phyloP scores from a whole-genome alignment of 1,140 invertebrate species.

The Gryon sp. region DNA sequence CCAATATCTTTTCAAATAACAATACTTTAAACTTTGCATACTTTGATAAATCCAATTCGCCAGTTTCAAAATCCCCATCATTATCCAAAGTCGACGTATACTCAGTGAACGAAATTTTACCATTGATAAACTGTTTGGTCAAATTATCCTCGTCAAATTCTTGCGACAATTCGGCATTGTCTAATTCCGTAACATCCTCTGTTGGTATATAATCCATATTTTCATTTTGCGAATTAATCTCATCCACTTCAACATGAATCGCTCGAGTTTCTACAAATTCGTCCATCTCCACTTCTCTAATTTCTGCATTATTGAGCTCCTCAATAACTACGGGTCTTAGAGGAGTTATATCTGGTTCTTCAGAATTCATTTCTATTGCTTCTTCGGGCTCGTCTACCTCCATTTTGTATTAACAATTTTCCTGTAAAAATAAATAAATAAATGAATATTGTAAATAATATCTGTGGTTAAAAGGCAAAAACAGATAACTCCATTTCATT shows the following conservation, averaged over 20 bases:
- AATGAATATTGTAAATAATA: too few relatives aligned
- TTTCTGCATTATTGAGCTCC: slow-evolving; percentile 70
- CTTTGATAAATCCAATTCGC: slow-evolving; percentile 66
- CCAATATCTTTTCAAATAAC: background rate
- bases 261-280: slow-evolving; percentile 76
- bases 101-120: slow-evolving; percentile 85
- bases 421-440: background rate
- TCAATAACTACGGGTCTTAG: slow-evolving; percentile 75
- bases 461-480: too few relatives aligned
- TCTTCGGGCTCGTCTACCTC: slow-evolving; percentile 30
- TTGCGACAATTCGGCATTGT: slow-evolving; percentile 28
- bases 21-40: slow-evolving; percentile 28
- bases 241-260: slow-evolving; percentile 67
- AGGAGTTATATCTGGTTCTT: slow-evolving; percentile 33
- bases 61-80: slow-evolving; percentile 65
- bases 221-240: background rate
- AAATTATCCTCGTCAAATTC: slow-evolving; percentile 78
- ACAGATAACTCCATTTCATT: too few relatives aligned
- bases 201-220: slow-evolving; percentile 19
- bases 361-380: background rate
- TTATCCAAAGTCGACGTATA: slow-evolving; percentile 79
- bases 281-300: slow-evolving; percentile 66
- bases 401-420: slow-evolving; percentile 19
- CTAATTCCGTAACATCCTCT: slow-evolving; percentile 37
- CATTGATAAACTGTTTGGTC: slow-evolving; percentile 85